Base-by-base conservation (phyloP, 2,113 vertebrate species). In the Tachycineta bicolor region DNA sequence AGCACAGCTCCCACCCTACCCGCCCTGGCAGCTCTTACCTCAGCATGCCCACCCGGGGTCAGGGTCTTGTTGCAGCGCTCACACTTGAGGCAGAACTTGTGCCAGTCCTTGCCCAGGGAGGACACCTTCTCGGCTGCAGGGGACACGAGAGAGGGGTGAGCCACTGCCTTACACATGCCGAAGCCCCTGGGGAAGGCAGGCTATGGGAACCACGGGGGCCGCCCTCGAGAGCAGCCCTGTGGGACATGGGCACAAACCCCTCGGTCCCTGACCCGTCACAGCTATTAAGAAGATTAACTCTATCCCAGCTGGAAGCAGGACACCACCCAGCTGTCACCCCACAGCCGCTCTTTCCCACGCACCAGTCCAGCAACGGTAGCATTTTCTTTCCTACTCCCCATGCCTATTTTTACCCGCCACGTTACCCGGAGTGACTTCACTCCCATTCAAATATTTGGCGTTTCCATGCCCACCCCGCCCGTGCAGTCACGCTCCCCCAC, bases 41-140 rank as follows among this genome's bases (percentile, higher is more conserved):
- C 99, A 0, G 99, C 99, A 0, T 99, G 99, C 84, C 99, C 98
- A 1, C 99, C 99, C 0, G 99, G 98, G 5, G 98, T 99, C 97
- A 99, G 87, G 4, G 98, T 99, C 98, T 99, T 99, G 98, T 87
- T 99, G 97, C 99, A 99, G 90, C 98, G 99, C 90, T 99, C 99
- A 8, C 99, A 99, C 92, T 99, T 99, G 93, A 99, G 98, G 93
- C 99, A 99, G 96, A 99, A 99, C 94, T 99, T 99, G 97, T 99
- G 99, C 99, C 99, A 99, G 87, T 99, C 99, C 92, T 99, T 99
- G 59, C 99, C 99, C 87, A 99, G 96, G 68, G 99, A 99, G 12
- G 99, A 98, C 80, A 99, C 99, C 86, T 97, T 97, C 91, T 97
- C 97, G 0, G 97, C 97, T 97, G 78, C 59, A 47, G 46, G 31